Evolutionary conservation across 2,888 invertebrate species (phyloP), one percentile per base, ranked within the genome.

Genomic region (Mayetiola destructor): DNA sequence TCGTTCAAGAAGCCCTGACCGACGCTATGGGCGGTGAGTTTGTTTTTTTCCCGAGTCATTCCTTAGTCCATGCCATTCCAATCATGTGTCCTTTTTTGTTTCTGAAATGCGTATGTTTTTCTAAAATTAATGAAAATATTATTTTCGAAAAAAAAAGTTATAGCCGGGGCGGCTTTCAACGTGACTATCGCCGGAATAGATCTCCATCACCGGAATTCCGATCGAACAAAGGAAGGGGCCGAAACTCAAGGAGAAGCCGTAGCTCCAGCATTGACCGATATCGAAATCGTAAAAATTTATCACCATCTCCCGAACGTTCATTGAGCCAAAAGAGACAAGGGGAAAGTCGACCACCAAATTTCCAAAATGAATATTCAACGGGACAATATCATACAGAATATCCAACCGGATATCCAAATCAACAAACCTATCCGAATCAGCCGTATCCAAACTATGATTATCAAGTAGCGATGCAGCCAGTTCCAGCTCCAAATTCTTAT

Each of bases 221-320:
- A 21, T 65, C 66, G 14, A 58, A 59, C 1, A 58, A 57, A 18
- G 59, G 60, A 37, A 42, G 60, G 9, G 60, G 56, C 30, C 52
- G 60, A 12, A 59, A 57, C 8, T 57, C 55, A n/a, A 54, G 58
- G 4, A 53, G 61, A 27, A 59, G 59, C 39, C 58, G 60, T 10
- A 61, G 58, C 29, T 62, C 60, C 58, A 59, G 60, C 30, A 18
- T 6, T 53, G 53, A 53, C 18, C 29, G 30, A 12, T 53, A 53
- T 53, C 54, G 59, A 32, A 20, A 36, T 55, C 57, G 59, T 18
- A 36, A 48, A 1, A 23, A 32, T 37, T 20, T 40, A 30, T 48
- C 39, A 18, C 18, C 52, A 27, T 27, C 20, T 2, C 52, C 16
- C 10, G 36, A 42, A 4, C 48, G 59, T 42, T 27, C 55, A 18